Percentiles rank a stretch among this genome's conserved stretches.
Conservation (phyloP, 2,113 vertebrate genomes). For the Pteropus alecto region DNA sequence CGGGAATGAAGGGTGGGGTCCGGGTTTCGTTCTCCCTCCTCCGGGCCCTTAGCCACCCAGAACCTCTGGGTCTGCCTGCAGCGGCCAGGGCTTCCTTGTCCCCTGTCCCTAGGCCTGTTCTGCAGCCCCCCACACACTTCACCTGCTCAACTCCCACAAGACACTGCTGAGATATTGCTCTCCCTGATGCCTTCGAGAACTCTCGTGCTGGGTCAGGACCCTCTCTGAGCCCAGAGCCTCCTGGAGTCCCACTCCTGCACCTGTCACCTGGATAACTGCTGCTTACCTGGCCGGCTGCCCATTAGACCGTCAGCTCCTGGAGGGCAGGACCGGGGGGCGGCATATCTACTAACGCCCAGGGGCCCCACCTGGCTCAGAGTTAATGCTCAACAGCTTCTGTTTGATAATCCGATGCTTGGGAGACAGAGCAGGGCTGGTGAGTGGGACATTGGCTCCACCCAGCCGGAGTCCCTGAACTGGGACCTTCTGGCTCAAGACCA, state of each 20-base stretch:
- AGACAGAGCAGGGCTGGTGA: background rate
- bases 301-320: background rate
- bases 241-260: accelerated
- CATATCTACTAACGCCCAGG: background rate
- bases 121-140: background rate
- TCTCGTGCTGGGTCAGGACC: background rate
- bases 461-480: background rate
- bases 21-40: accelerated
- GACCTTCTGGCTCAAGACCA: background rate
- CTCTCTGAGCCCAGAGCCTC: background rate
- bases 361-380: background rate
- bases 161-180: background rate
- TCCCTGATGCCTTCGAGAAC: accelerated
- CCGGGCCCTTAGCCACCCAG: background rate
- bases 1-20: background rate
- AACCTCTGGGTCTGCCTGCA: background rate
- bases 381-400: background rate
- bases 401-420: accelerated
- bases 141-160: accelerated
- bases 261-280: accelerated
- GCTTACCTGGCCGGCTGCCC: background rate
- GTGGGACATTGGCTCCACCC: accelerated
- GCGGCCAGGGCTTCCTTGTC: background rate
- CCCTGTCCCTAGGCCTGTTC: background rate
- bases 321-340: background rate